Evolutionary conservation across 1,140 invertebrate species (phyloP), one percentile per base, ranked within the genome.

Genomic region (Amyelois transitella): DNA sequence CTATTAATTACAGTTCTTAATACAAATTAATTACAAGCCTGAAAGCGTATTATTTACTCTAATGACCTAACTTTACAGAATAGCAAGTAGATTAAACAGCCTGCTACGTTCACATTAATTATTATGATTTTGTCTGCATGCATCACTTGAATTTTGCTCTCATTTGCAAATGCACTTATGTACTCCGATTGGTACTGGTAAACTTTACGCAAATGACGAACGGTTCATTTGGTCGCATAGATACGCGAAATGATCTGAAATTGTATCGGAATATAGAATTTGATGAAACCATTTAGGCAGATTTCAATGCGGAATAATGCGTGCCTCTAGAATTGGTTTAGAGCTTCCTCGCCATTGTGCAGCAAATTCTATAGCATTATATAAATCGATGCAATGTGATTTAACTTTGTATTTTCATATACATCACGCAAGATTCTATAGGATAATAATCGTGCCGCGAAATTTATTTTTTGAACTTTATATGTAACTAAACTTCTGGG

Each of bases 131-230:
- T 54, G 53, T 45, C 43, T 20, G 48, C 47, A 57, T 48, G 56
- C 55, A 61, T 38, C 63, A 55, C 58, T 50, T 51, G 43, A 57
- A 59, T 63, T 63, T 53, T 59, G 53, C 51, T 49, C 49, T 55
- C 58, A 63, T 63, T 38, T 38, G 32, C 32, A 38, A 38, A 38
- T 38, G n/a, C 32, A 14, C 32, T 38, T 38, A 14, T 38, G 32
- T 38, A 8, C 32, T 24, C 22, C 17, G n/a, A 12, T 38, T 38
- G 2, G 32, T 28, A 8, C 25, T 28, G 25, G 25, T 28, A 38
- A 14, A 38, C 32, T 38, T 38, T 14, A 38, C 32, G 32, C 32
- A 38, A 38, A 38, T 14, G 32, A 38, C n/a, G 25, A 38, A 38
- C 32, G 32, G 32, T 14, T 38, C 32, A 14, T n/a, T 38, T 38